Evolutionary conservation across 2,888 invertebrate species (phyloP).

Genomic region (Sipunculus nudus): DNA sequence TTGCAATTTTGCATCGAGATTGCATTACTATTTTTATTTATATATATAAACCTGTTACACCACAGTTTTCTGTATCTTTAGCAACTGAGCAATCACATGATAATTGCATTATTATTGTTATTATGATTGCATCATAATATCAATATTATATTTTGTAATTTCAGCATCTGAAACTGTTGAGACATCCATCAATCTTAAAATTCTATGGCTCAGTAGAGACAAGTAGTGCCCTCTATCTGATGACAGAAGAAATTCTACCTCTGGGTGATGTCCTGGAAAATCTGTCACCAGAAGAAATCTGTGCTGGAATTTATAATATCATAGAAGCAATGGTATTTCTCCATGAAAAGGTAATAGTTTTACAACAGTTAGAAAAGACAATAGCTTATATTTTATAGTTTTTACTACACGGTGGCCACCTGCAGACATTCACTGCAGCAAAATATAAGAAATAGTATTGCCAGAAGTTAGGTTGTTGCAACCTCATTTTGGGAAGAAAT

Average conservation of each 20-base stretch:
- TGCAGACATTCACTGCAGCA: too few relatives aligned
- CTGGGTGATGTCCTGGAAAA: slow-evolving; percentile 74
- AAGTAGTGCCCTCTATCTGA: slow-evolving; percentile 78
- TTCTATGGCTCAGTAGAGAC: slow-evolving; percentile 85
- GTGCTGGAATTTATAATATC: slow-evolving; percentile 83
- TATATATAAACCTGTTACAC: background rate
- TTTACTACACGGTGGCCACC: too few relatives aligned
- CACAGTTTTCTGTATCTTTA: too few relatives aligned
- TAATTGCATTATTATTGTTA: too few relatives aligned
- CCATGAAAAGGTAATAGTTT: slow-evolving; percentile 77
- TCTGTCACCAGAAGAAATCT: slow-evolving; percentile 82
- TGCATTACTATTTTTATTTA: background rate
- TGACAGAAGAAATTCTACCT: slow-evolving; percentile 84
- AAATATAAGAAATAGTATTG: too few relatives aligned
- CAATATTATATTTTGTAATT: slow-evolving; percentile 53
- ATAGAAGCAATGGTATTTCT: slow-evolving; percentile 84
- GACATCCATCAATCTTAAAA: slow-evolving; percentile 86
- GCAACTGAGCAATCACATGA: too few relatives aligned
- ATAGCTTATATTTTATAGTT: too few relatives aligned
- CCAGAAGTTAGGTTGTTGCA: too few relatives aligned
- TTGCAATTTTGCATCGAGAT: background rate
- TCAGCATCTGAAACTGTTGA: slow-evolving; percentile 84
- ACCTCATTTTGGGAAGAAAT: too few relatives aligned
- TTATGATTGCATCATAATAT: too few relatives aligned
- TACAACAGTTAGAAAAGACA: background rate